phyloP scores from a whole-genome alignment of 2,888 invertebrate genomes.

The Protophormia terraenovae region DNA sequence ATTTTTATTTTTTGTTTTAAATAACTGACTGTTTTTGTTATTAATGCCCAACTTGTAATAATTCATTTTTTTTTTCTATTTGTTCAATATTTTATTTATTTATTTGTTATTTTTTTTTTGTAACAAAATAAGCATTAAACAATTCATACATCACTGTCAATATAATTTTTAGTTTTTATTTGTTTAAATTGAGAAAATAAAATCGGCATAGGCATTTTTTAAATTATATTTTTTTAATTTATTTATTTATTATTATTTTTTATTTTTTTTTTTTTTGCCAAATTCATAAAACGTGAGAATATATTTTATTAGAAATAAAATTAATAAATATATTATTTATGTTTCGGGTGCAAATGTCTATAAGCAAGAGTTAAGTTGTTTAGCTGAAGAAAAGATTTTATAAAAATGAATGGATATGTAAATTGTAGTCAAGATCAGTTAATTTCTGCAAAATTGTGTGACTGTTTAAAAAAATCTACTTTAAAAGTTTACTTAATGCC shows the following conservation, averaged over 20 bases:
- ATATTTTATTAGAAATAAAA: slow-evolving; percentile 41
- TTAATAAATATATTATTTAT: slow-evolving; percentile 31
- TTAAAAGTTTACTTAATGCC: slow-evolving; percentile 33
- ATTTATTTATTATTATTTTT: too few species aligned
- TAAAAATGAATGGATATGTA: not conserved
- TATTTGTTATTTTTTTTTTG: slow-evolving; percentile 14
- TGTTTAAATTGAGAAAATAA: not conserved
- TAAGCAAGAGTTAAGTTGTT: slow-evolving; percentile 12
- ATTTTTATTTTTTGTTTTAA: slow-evolving; percentile 16
- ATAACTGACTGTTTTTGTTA: slow-evolving; percentile 35
- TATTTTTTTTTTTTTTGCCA: slow-evolving; percentile 45
- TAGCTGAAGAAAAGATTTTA: not conserved
- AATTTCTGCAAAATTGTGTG: not conserved
- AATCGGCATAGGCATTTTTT: slow-evolving; percentile 50
- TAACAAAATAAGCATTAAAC: slow-evolving; percentile 55
- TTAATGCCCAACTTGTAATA: slow-evolving; percentile 24
- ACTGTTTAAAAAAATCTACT: too few species aligned
- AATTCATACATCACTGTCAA: slow-evolving; percentile 71
- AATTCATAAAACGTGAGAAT: slow-evolving; percentile 67
- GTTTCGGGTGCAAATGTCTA: not conserved
- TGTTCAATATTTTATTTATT: not conserved
- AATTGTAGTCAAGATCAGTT: not conserved
- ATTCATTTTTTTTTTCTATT: slow-evolving; percentile 40
- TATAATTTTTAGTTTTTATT: slow-evolving; percentile 48
- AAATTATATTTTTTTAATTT: slow-evolving; percentile 58